Conservation (phyloP, 2,113 vertebrate species). For the Labeo rohita region DNA sequence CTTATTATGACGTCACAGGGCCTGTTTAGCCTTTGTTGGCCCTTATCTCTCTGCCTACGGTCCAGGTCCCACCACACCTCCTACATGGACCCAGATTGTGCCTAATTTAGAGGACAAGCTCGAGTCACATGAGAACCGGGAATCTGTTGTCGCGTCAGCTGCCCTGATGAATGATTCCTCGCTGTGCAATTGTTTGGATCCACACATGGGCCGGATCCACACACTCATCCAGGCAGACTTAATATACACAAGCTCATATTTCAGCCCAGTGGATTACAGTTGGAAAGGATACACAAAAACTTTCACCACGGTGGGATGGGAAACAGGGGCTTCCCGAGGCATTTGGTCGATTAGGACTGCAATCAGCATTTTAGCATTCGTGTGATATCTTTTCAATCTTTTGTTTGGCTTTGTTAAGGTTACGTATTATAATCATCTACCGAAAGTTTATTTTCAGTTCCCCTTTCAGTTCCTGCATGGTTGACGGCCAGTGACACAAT, state of each 20-base stretch:
- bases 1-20: slow-evolving; percentile 10
- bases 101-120: not conserved
- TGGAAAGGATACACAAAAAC: not conserved
- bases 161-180: slow-evolving; percentile 28
- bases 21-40: slow-evolving; percentile 27
- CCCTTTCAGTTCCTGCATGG: slow-evolving; percentile 4
- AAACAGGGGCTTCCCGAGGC: not conserved
- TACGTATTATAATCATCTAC: not conserved
- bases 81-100: not conserved
- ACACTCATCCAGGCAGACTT: slow-evolving; percentile 10
- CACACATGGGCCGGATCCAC: not conserved
- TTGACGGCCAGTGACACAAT: not conserved
- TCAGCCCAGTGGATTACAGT: not conserved
- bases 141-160: slow-evolving; percentile 29
- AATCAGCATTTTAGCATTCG: not conserved
- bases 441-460: not conserved
- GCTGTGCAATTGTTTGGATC: slow-evolving; percentile 22
- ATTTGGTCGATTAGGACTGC: not conserved
- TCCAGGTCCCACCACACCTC: not conserved
- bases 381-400: not conserved
- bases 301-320: not conserved
- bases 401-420: slow-evolving; percentile 20
- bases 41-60: slow-evolving; percentile 1
- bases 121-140: not conserved
- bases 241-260: slow-evolving; percentile 16